These are phyloP conservation scores for Zaprionus obscuricornis DNA, from an alignment of 2,888 invertebrate species.

Conservation along the genomic window DNA sequence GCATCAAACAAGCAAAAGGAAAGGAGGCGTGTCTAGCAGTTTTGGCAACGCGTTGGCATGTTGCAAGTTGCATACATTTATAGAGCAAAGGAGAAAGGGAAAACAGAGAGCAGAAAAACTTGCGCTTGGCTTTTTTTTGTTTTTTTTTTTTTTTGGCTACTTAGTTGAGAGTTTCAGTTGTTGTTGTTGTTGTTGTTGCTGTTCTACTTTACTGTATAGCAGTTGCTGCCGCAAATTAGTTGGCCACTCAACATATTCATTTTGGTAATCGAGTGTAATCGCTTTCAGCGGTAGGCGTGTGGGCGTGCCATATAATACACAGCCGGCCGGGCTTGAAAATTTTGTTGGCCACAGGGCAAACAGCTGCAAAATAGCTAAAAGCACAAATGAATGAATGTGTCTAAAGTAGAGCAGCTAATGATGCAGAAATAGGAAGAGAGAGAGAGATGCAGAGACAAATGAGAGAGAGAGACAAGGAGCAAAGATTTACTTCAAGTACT, in stretches of 20 bases:
- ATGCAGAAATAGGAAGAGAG: not conserved
- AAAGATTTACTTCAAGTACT: no score
- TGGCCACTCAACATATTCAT: conserved; percentile 64
- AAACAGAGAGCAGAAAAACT: conserved; percentile 15
- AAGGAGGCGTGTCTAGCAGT: conserved; percentile 44
- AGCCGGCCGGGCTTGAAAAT: no score
- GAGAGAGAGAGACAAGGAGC: not conserved
- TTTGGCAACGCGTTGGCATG: conserved; percentile 57
- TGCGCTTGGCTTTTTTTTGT: not conserved
- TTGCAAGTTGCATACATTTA: conserved; percentile 31
- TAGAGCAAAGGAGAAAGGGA: not conserved
- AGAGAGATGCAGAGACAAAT: not conserved
- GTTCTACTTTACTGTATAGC: conserved; percentile 14
- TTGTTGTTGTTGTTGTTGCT: conserved; percentile 3
- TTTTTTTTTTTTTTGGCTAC: conserved; percentile 19
- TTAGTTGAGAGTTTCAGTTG: conserved; percentile 22
- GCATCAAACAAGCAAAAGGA: no score
- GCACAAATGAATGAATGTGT: not conserved
- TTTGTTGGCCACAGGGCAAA: conserved; percentile 25
- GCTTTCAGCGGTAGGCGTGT: conserved; percentile 30
- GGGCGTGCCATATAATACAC: conserved; percentile 42
- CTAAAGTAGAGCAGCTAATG: not conserved
- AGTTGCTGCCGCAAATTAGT: conserved; percentile 48
- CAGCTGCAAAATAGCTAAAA: conserved; percentile 34
- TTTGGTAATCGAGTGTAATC: conserved; percentile 65